Evolutionary conservation across 1,140 invertebrate genomes (phyloP), one percentile per base, ranked within the genome.

Genomic region (Saxidomus purpurata): DNA sequence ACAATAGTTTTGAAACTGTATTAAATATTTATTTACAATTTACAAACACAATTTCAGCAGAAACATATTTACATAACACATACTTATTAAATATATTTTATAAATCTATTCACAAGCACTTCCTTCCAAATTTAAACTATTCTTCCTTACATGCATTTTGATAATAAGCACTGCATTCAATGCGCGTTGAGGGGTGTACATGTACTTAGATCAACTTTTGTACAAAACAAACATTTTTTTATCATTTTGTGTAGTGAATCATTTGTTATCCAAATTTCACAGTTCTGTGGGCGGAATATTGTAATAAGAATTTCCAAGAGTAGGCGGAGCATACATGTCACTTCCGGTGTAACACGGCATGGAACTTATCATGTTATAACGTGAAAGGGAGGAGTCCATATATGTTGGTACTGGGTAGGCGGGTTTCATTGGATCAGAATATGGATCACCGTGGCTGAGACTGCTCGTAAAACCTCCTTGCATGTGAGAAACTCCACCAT

Each of bases 251-350:
- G 52, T n/a, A n/a, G n/a, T n/a, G n/a, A 52, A 9, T 52, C 47
- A 19, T 11, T 19, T 52, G 47, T 52, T 52, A 52, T 52, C 19
- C 9, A n/a, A n/a, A 59, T 38, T 38, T 71, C 38, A 71, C 67
- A 88, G 74, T 69, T 88, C 86, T n/a, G 71, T 88, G 17, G 86
- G 74, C 25, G 86, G 86, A 36, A 88, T 67, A 40, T 88, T 88
- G 43, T 88, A 88, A 52, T 88, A 88, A 3, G 86, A 71, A 31
- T 55, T 61, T 28, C 55, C 76, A 55, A 88, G 38, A 1, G 38
- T 19, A 0, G 86, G 59, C 19, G 49, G 61, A 6, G 86, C 47
- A 43, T 79, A 69, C 71, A 79, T 63, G 17, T 79, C 74, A 77
- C 71, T 77, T 81, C 76, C 77, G 43, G 86, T 69, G 63, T 88